A percentile compares a stretch with the other conserved stretches of the same genome.
Conservation (phyloP, 2,797 vertebrate species). For the Hemitrygon akajei region DNA sequence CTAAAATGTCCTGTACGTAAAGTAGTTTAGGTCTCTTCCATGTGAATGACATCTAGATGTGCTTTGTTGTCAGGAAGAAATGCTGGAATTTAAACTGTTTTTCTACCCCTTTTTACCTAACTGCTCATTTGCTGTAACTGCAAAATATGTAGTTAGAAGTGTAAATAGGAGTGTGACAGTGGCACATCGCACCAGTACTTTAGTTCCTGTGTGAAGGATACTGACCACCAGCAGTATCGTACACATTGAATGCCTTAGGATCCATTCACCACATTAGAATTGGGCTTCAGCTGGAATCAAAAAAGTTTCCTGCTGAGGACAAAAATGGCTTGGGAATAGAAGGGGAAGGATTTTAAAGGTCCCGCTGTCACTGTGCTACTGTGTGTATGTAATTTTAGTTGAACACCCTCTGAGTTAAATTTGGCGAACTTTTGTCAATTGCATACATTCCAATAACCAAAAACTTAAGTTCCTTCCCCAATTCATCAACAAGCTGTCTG, state of each 20-base stretch:
- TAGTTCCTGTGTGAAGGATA: background rate
- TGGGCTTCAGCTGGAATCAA: background rate
- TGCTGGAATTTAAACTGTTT: background rate
- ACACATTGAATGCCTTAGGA: background rate
- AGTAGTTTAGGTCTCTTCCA: background rate
- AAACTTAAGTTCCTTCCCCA: background rate
- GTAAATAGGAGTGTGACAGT: background rate
- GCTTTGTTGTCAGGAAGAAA: background rate
- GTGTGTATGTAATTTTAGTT: background rate
- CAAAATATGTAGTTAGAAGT: background rate
- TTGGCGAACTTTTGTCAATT: background rate
- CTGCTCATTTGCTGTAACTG: background rate
- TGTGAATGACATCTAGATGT: background rate
- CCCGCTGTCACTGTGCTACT: background rate
- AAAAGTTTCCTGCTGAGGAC: background rate
- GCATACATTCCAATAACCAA: background rate
- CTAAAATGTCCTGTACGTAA: background rate
- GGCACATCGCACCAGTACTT: too few species aligned
- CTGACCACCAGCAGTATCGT: too few species aligned
- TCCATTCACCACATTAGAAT: background rate
- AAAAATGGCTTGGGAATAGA: background rate
- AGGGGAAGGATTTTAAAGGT: background rate
- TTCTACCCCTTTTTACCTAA: background rate
- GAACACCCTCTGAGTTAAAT: background rate
- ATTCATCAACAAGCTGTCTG: too few species aligned